phyloP scores from a whole-genome alignment of 2,797 vertebrate species.

The Enteromius treurensis region DNA sequence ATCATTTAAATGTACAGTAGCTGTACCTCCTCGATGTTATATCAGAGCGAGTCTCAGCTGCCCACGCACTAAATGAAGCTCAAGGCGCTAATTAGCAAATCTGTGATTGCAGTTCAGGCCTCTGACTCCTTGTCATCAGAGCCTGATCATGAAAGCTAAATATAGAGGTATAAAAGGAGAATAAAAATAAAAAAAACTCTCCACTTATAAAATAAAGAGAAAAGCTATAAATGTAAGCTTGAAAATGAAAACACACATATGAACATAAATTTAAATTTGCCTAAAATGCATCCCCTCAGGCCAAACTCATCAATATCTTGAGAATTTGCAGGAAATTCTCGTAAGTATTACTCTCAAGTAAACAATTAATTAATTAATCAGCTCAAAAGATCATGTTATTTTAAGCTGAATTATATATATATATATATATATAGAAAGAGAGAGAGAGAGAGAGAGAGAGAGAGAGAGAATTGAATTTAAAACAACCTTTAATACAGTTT shows the following conservation, averaged over 20 bases:
- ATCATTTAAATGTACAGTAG: slow-evolving; percentile 16
- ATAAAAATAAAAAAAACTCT: slow-evolving; percentile 14
- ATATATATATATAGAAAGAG: too few species aligned
- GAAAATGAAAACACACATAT: not conserved
- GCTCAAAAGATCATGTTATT: slow-evolving; percentile 1
- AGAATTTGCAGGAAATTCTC: not conserved
- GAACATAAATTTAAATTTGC: not conserved
- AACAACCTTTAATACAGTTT: too few species aligned
- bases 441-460: too few species aligned
- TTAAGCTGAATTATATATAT: not conserved
- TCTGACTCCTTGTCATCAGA: slow-evolving; percentile 39
- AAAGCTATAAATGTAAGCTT: not conserved
- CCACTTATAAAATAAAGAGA: not conserved
- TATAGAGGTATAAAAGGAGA: slow-evolving; percentile 19
- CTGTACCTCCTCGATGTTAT: slow-evolving; percentile 11
- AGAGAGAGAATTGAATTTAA: too few species aligned
- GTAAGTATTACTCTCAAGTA: not conserved
- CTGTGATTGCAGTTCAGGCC: slow-evolving; percentile 43
- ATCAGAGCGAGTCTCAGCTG: slow-evolving; percentile 42
- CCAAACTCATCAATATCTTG: not conserved
- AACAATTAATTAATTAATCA: not conserved
- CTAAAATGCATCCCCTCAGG: too few species aligned
- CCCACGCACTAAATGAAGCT: slow-evolving; percentile 47
- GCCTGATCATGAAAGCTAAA: slow-evolving; percentile 41
- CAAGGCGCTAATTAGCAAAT: slow-evolving; percentile 57